Base-by-base conservation (phyloP, 2,113 vertebrate genomes). In the Elanoides forficatus region DNA sequence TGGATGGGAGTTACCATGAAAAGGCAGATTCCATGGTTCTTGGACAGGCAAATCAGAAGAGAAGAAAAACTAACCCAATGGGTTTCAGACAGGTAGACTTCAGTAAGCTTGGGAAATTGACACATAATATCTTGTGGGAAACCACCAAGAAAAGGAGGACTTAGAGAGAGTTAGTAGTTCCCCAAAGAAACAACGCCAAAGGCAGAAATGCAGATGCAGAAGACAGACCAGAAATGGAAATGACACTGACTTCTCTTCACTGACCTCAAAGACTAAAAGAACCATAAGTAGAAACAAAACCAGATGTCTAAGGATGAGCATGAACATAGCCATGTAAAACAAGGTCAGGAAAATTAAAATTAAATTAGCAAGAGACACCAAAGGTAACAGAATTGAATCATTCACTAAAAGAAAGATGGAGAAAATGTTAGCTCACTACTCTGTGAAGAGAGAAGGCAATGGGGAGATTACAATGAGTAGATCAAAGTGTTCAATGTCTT, bases 381-480 rank as follows among this genome's bases (percentile, higher is more conserved):
- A 92, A 88, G 82, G 58, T 93, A 95, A 88, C 22, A 80, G 18
- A 75, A 92, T 85, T 92, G 26, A 90, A 65, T 93, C 9, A 76
- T 32, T 56, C 55, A 29, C 4, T 23, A 53, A 73, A 83, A 88
- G 52, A 48, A 87, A 88, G 32, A 62, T 55, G 58, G 32, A 58
- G 34, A 66, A 95, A 86, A 78, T 23, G 6, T 63, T 71, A 82
- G 29, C 29, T 92, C 38, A 53, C 48, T 84, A 21, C 27, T 76
- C 30, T 53, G 45, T 76, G 55, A 92, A 89, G 34, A 72, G 20
- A 34, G n/a, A 68, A 70, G 38, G 52, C 58, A 86, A 67, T 25
- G 19, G 8, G 16, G 20, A 92, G 70, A 85, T 82, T 50, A 82
- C 45, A 91, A 27, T 16, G 52, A 56, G 30, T 23, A 80, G 85